phyloP scores from a whole-genome alignment of 2,888 invertebrate genomes.

The Esperia sulphurella region DNA sequence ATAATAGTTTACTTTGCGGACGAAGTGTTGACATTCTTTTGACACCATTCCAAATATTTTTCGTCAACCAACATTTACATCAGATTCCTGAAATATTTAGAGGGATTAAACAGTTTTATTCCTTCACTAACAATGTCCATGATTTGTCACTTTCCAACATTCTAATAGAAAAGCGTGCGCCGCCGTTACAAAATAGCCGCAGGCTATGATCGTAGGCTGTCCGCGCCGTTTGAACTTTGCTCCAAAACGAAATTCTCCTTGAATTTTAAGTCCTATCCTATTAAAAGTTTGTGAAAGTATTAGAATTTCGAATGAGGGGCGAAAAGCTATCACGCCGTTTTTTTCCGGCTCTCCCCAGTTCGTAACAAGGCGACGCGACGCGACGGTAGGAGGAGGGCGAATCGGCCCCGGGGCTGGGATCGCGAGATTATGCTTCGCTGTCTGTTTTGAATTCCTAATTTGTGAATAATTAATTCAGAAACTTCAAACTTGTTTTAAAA shows the following conservation, averaged over 20 bases:
- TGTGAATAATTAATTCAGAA: conserved; percentile 49
- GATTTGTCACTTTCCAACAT: not conserved
- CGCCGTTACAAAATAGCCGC: conserved; percentile 31
- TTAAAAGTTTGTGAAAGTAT: conserved; percentile 77
- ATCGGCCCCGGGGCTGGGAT: conserved; percentile 37
- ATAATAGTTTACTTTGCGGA: no score
- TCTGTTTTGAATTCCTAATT: conserved; percentile 58
- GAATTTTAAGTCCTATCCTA: conserved; percentile 76
- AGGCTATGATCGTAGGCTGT: conserved; percentile 35
- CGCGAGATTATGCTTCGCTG: conserved; percentile 53
- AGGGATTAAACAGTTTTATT: no score
- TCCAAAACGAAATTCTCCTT: conserved; percentile 59
- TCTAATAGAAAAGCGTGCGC: conserved; percentile 26
- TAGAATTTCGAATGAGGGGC: conserved; percentile 75
- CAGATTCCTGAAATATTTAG: no score
- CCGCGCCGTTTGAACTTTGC: conserved; percentile 47
- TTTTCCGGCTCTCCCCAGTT: conserved; percentile 47
- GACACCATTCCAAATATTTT: no score
- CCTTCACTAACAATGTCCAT: no score
- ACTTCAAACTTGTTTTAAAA: conserved; percentile 44
- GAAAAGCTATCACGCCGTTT: conserved; percentile 71
- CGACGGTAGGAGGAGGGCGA: conserved; percentile 24
- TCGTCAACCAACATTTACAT: no score
- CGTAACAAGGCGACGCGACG: conserved; percentile 25
- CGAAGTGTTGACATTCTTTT: no score